These are phyloP conservation scores for Zosterops hypoxanthus DNA, from an alignment of 2,113 vertebrate species.

Conservation along the genomic window DNA sequence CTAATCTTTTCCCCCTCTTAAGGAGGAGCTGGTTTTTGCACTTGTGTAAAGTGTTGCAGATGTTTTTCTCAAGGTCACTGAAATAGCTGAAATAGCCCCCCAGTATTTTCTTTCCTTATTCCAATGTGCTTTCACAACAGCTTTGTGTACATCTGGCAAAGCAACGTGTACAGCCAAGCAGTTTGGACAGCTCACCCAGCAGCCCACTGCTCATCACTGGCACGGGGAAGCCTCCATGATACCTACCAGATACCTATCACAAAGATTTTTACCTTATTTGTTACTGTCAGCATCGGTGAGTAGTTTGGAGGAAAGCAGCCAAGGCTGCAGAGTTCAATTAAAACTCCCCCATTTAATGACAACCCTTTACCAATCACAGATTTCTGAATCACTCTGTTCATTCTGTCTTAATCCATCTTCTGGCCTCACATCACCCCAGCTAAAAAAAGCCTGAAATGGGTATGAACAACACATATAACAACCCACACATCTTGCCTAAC, in stretches of 20 bases:
- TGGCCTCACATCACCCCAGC: not conserved
- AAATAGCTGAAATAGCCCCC: not conserved
- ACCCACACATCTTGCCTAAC: not conserved
- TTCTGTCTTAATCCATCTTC: not conserved
- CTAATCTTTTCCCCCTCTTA: not conserved
- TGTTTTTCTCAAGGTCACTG: not conserved
- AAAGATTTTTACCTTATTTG: not conserved
- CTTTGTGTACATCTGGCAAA: not conserved
- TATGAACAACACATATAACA: not conserved
- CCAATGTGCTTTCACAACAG: not conserved
- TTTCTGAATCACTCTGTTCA: not conserved
- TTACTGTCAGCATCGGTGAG: not conserved
- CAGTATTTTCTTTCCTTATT: not conserved
- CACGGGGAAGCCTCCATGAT: not conserved
- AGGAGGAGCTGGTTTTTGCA: not conserved
- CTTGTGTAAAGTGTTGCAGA: not conserved
- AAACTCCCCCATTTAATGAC: not conserved
- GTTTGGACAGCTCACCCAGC: not conserved
- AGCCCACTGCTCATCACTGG: not conserved
- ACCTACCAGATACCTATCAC: not conserved
- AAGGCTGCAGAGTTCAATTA: not conserved
- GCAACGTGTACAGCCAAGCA: not conserved
- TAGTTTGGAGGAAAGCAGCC: not conserved
- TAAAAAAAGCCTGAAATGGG: not conserved
- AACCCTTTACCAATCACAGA: not conserved